These are phyloP conservation scores for Apocrypta bakeri DNA, from an alignment of 1,140 invertebrate species.

Conservation along the genomic window DNA sequence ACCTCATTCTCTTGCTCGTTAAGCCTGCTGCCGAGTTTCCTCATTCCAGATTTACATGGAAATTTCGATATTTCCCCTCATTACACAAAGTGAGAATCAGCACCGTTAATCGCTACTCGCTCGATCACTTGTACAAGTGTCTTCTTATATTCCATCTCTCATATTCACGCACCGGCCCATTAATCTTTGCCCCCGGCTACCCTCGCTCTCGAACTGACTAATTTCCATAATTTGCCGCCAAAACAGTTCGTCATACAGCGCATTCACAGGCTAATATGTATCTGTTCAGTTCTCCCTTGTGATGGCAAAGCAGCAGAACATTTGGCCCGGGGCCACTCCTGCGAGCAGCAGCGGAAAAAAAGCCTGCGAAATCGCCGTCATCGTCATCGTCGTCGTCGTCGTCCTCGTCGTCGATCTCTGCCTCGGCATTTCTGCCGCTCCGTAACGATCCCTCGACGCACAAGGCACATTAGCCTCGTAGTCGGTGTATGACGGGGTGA, in stretches of 20 bases:
- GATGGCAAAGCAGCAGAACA: conserved; percentile 35
- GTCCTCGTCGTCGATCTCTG: not conserved
- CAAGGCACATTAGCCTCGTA: not conserved
- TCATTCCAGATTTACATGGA: no score
- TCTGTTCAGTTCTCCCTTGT: not conserved
- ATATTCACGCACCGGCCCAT: conserved; percentile 20
- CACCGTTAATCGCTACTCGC: no score
- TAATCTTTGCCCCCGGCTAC: not conserved
- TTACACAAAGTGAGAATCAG: no score
- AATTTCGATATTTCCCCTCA: no score
- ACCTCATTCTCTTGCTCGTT: not conserved
- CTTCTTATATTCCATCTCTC: no score
- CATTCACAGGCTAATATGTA: not conserved
- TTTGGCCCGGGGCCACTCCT: conserved; percentile 31
- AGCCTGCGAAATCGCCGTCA: not conserved
- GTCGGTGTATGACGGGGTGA: not conserved
- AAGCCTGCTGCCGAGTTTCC: not conserved
- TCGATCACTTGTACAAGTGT: no score
- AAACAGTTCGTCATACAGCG: conserved; percentile 23
- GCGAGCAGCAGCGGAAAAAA: not conserved
- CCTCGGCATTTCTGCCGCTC: not conserved
- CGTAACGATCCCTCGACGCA: no score
- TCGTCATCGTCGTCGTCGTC: not conserved
- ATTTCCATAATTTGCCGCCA: conserved; percentile 42
- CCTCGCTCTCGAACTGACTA: not conserved